These are phyloP conservation scores for Euphonia xanthogaster DNA, from an alignment of 2,797 vertebrate genomes.

Conservation along the genomic window DNA sequence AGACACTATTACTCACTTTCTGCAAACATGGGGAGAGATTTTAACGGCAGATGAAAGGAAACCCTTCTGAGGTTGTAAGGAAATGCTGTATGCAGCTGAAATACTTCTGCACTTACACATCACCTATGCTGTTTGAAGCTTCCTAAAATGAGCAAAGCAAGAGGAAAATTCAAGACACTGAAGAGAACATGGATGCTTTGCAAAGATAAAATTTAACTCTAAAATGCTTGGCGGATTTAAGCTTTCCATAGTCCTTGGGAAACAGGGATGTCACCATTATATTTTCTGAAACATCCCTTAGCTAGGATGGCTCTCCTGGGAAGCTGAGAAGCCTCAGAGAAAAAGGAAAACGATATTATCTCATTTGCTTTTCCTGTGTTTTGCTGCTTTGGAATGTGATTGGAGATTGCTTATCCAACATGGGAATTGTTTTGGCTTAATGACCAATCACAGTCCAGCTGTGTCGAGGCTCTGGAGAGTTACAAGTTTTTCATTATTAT, in stretches of 20 bases:
- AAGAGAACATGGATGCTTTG: neutral
- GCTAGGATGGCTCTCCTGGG: neutral
- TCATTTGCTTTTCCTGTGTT: neutral
- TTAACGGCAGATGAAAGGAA: neutral
- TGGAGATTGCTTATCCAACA: neutral
- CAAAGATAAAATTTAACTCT: neutral
- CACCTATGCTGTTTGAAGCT: neutral
- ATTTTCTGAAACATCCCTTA: neutral
- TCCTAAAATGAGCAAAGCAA: neutral
- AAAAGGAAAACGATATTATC: neutral
- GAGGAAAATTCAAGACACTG: neutral
- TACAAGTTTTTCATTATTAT: neutral
- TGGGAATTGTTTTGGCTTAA: neutral
- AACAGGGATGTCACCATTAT: neutral
- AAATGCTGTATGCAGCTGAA: neutral
- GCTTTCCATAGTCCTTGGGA: neutral
- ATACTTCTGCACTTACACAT: neutral
- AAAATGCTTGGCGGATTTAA: neutral
- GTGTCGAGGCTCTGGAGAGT: neutral
- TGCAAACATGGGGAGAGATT: neutral
- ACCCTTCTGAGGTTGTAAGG: neutral
- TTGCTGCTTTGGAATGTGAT: neutral
- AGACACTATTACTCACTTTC: neutral
- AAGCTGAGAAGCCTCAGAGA: neutral
- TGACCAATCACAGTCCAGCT: neutral